These are phyloP conservation scores for Fistularia commersonii DNA, from an alignment of 2,797 vertebrate species.

Conservation along the genomic window DNA sequence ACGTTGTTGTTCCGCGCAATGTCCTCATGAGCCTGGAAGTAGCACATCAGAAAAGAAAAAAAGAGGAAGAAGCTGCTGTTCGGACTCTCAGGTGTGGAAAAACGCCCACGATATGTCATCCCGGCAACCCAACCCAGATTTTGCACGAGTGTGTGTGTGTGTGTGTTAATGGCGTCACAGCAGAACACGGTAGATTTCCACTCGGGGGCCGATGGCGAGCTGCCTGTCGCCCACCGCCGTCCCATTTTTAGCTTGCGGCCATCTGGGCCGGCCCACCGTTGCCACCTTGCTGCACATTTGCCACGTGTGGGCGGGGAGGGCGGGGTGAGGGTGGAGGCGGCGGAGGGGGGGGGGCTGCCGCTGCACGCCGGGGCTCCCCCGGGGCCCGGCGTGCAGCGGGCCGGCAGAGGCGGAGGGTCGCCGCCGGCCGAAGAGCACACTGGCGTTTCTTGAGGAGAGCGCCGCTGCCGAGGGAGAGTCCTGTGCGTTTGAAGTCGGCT, in stretches of 20 bases:
- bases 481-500: constrained; percentile 78
- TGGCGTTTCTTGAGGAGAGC: constrained; percentile 56
- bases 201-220: constrained; percentile 37
- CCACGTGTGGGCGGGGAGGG: constrained; percentile 62
- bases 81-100: too few relatives aligned
- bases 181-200: constrained; percentile 65
- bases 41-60: too few relatives aligned
- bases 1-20: too few relatives aligned
- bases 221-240: constrained; percentile 53
- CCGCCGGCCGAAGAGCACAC: constrained; percentile 47
- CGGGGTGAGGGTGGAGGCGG: too few relatives aligned
- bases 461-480: constrained; percentile 71
- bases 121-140: too few relatives aligned
- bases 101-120: too few relatives aligned
- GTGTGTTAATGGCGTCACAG: too few relatives aligned
- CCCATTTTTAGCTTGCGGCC: constrained; percentile 69
- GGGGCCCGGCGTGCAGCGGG: constrained; percentile 44
- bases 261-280: constrained; percentile 28
- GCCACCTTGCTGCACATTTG: constrained; percentile 60
- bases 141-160: too few relatives aligned
- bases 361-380: constrained; percentile 43
- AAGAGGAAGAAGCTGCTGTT: too few relatives aligned
- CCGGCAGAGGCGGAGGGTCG: constrained; percentile 1
- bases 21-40: too few relatives aligned
- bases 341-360: too few relatives aligned